These are phyloP conservation scores for Meta bourneti DNA, from an alignment of 2,888 invertebrate genomes.

Conservation along the genomic window DNA sequence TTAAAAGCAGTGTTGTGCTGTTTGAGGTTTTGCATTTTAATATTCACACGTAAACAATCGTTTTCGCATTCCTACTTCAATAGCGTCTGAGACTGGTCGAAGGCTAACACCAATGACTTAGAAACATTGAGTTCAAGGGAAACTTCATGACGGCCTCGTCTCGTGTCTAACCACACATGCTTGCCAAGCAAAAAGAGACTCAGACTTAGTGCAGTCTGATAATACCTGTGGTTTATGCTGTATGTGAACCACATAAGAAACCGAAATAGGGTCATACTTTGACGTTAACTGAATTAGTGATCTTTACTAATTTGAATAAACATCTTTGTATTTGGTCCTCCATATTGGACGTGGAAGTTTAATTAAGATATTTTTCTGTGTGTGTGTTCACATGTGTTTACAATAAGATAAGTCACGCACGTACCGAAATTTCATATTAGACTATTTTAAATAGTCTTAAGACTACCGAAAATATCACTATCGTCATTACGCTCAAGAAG, in stretches of 20 bases:
- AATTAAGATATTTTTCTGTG: no score
- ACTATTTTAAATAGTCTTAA: no score
- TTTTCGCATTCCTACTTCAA: conserved; percentile 35
- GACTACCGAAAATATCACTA: no score
- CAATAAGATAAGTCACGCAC: no score
- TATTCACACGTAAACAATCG: conserved; percentile 28
- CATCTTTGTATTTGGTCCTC: not conserved
- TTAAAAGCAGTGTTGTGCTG: not conserved
- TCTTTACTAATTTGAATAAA: not conserved
- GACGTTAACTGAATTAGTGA: conserved; percentile 5
- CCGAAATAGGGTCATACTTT: conserved; percentile 34
- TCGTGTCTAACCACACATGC: conserved; percentile 30
- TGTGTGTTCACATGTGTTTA: no score
- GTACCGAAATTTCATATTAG: no score
- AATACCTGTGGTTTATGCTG: conserved; percentile 30
- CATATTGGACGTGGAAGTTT: no score
- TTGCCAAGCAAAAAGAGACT: conserved; percentile 24
- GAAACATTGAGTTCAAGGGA: conserved; percentile 73
- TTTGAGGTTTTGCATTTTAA: conserved; percentile 22
- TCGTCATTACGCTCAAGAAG: no score
- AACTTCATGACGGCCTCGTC: conserved; percentile 64
- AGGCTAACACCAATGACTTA: conserved; percentile 48
- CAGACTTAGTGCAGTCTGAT: conserved; percentile 42
- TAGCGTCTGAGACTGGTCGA: conserved; percentile 52
- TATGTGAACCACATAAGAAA: conserved; percentile 43